Conservation (phyloP, 1,140 invertebrate genomes). For the Marisa cornuarietis region DNA sequence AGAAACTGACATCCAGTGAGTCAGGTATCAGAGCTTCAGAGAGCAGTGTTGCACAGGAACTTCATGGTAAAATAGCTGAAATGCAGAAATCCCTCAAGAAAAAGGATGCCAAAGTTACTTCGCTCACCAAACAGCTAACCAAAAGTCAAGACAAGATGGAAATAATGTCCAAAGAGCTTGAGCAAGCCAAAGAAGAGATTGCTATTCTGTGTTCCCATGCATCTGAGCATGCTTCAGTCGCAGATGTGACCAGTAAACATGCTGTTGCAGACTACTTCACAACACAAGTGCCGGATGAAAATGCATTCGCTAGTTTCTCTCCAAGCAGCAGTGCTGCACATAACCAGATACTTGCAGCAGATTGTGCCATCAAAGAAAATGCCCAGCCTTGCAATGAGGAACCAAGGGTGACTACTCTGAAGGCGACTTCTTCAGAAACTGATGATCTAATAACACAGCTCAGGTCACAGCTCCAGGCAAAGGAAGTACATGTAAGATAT, state of each 20-base stretch:
- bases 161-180: conserved; percentile 12
- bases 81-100: conserved; percentile 37
- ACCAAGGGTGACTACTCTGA: too few species aligned
- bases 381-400: too few species aligned
- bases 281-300: not conserved
- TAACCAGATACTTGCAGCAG: too few species aligned
- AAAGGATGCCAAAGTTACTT: conserved; percentile 34
- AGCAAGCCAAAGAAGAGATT: conserved; percentile 16
- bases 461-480: conserved; percentile 8
- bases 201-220: not conserved
- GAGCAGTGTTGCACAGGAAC: not conserved
- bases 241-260: not conserved
- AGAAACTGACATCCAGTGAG: not conserved
- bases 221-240: not conserved
- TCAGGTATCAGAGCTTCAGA: too few species aligned
- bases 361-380: too few species aligned
- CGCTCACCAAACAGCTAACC: conserved; percentile 29
- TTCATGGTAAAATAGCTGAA: conserved; percentile 25
- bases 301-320: not conserved
- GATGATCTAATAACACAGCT: not conserved
- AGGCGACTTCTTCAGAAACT: too few species aligned
- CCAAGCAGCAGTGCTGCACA: too few species aligned
- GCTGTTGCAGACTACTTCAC: not conserved
- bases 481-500: conserved; percentile 21
- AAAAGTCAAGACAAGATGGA: conserved; percentile 4